A percentile compares a stretch with the other conserved stretches of the same genome.
phyloP scores from a whole-genome alignment of 2,888 invertebrate species.

The Celastrina argiolus region DNA sequence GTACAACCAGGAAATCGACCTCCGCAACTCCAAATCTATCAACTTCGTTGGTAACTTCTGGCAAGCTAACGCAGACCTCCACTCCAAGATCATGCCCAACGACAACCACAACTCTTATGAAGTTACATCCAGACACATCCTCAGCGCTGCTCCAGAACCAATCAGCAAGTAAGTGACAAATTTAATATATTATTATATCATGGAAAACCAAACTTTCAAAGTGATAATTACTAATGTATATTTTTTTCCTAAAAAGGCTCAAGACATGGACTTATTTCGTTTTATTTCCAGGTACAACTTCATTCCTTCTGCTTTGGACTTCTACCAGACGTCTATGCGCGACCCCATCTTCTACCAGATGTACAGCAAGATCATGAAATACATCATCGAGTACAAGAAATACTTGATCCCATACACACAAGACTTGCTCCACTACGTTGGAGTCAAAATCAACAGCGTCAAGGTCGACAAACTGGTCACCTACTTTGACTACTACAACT shows the following conservation, averaged over 20 bases:
- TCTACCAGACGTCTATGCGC: slow-evolving; percentile 81
- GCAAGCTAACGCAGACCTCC: slow-evolving; percentile 75
- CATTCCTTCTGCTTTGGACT: slow-evolving; percentile 79
- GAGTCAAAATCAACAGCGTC: slow-evolving; percentile 79
- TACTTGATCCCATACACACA: slow-evolving; percentile 77
- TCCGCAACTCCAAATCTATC: slow-evolving; percentile 62
- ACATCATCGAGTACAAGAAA: slow-evolving; percentile 79
- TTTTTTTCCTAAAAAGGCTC: no score
- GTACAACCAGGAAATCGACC: slow-evolving; percentile 56
- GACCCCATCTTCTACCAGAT: slow-evolving; percentile 85
- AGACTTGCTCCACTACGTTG: slow-evolving; percentile 76
- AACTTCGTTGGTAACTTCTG: slow-evolving; percentile 57
- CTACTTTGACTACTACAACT: slow-evolving; percentile 81
- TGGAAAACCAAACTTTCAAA: background rate
- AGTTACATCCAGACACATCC: slow-evolving; percentile 71
- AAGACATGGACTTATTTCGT: background rate
- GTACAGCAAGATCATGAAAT: slow-evolving; percentile 78
- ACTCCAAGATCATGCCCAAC: slow-evolving; percentile 47
- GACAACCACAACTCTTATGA: slow-evolving; percentile 75
- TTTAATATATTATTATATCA: background rate
- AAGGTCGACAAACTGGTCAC: slow-evolving; percentile 80
- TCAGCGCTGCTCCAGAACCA: slow-evolving; percentile 40
- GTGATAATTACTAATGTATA: no score
- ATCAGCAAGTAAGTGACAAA: slow-evolving; percentile 34
- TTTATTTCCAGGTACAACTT: slow-evolving; percentile 48